A percentile compares a stretch with the other conserved stretches of the same genome.
phyloP scores from a whole-genome alignment of 1,140 invertebrate species.

The Aphelinus certus region DNA sequence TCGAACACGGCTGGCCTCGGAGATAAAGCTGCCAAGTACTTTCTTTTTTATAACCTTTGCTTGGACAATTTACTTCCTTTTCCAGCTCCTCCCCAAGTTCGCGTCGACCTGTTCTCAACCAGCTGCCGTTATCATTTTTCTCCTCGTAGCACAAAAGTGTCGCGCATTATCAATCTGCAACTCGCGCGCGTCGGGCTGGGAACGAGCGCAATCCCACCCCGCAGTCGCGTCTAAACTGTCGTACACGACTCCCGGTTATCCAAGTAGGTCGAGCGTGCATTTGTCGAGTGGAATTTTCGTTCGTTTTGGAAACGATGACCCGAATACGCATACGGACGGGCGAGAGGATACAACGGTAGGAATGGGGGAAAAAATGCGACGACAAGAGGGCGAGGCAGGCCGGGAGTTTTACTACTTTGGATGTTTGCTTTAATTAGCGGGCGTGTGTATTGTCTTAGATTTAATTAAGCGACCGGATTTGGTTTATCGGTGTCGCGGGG shows the following conservation, averaged over 20 bases:
- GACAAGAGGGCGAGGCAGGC: slow-evolving; percentile 18
- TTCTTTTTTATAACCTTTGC: slow-evolving; percentile 42
- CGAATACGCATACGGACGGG: too few species aligned
- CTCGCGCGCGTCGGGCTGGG: too few species aligned
- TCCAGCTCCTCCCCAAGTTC: slow-evolving; percentile 4
- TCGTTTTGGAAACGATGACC: too few species aligned
- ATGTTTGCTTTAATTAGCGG: slow-evolving; percentile 61
- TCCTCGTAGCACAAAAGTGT: too few species aligned
- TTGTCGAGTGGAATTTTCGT: too few species aligned
- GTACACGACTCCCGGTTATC: too few species aligned
- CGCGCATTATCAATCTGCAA: too few species aligned
- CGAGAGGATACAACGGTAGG: too few species aligned
- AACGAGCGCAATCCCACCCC: too few species aligned
- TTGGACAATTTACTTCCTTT: slow-evolving; percentile 32
- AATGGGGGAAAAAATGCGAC: background rate
- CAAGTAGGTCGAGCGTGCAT: too few species aligned
- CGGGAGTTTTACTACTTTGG: slow-evolving; percentile 51
- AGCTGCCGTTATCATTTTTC: too few species aligned
- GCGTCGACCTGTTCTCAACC: background rate
- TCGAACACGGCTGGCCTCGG: slow-evolving; percentile 31
- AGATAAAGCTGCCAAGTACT: slow-evolving; percentile 45
- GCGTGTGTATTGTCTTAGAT: slow-evolving; percentile 54
- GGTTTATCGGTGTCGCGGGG: slow-evolving; percentile 53
- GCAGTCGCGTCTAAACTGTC: too few species aligned
- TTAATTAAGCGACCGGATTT: slow-evolving; percentile 59